Evolutionary conservation across 2,888 invertebrate species (phyloP), one percentile per base, ranked within the genome.

Genomic region (Carabus problematicus): DNA sequence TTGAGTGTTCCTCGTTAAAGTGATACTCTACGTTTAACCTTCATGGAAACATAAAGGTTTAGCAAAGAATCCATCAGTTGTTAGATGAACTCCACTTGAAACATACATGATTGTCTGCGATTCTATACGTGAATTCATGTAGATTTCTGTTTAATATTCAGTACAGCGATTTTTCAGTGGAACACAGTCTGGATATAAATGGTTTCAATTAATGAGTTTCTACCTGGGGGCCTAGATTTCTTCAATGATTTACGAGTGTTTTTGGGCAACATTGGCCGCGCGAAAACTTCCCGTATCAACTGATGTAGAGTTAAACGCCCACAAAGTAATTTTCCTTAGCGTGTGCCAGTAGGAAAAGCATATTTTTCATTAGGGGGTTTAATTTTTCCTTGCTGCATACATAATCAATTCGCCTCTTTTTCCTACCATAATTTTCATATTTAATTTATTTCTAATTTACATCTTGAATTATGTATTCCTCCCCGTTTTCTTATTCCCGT

Each of bases 381-480:
- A 82, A 82, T 81, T 82, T 82, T 81, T 81, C 81, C 80, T 81
- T 81, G 77, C 82, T 81, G 82, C 81, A 82, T 82, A 81, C 82
- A 82, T 82, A 82, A 82, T 82, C 82, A 81, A 82, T 82, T 79
- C 81, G 81, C 75, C 75, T 77, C 77, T 76, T 79, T 79, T 78
- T 76, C 77, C 79, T 80, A 76, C 79, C 81, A 79, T 82, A 82
- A 82, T 82, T 82, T 82, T 82, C 80, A 82, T 82, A 82, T 82
- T 82, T 82, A 82, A 82, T 82, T 82, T 82, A 82, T 82, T 82
- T 82, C 82, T 81, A 82, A 82, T 82, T 82, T 82, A 79, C 81
- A 82, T 82, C 79, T 80, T 80, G 81, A 82, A 82, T 82, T 80
- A 82, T 82, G 82, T 81, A 81, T 81, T 79, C 78, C 78, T 78